phyloP scores from a whole-genome alignment of 1,140 invertebrate species.

The Saccostrea cuccullata region DNA sequence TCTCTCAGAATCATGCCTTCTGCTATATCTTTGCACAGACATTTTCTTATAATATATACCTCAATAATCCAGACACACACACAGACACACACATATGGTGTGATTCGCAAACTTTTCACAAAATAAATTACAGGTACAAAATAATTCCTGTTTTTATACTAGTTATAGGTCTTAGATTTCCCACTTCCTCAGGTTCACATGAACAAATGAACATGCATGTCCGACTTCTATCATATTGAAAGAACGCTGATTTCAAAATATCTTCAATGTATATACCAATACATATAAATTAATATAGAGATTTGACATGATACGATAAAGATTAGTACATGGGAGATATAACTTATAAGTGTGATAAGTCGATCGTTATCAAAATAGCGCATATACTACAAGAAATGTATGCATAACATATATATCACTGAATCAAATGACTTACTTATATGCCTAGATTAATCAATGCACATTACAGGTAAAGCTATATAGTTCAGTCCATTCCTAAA shows the following conservation, averaged over 20 bases:
- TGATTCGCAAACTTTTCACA: too few species aligned
- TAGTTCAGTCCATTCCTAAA: too few species aligned
- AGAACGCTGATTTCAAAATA: not conserved
- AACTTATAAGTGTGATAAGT: not conserved
- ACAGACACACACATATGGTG: too few species aligned
- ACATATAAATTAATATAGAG: not conserved
- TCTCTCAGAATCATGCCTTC: not conserved
- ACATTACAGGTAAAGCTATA: too few species aligned
- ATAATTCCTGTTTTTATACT: not conserved
- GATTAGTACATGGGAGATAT: not conserved
- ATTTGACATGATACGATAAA: too few species aligned
- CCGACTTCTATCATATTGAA: not conserved
- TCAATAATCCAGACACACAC: too few species aligned
- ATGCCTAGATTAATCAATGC: too few species aligned
- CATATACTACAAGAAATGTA: not conserved
- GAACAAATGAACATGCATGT: not conserved
- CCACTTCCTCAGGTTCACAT: not conserved
- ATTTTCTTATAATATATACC: not conserved
- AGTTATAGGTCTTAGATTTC: not conserved
- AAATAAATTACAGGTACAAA: too few species aligned
- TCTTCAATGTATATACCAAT: not conserved
- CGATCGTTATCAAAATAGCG: not conserved
- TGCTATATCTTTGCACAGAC: not conserved
- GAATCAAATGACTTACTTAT: too few species aligned
- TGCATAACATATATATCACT: too few species aligned